Conservation (phyloP, 2,797 vertebrate genomes). For the Cyclopterus lumpus region DNA sequence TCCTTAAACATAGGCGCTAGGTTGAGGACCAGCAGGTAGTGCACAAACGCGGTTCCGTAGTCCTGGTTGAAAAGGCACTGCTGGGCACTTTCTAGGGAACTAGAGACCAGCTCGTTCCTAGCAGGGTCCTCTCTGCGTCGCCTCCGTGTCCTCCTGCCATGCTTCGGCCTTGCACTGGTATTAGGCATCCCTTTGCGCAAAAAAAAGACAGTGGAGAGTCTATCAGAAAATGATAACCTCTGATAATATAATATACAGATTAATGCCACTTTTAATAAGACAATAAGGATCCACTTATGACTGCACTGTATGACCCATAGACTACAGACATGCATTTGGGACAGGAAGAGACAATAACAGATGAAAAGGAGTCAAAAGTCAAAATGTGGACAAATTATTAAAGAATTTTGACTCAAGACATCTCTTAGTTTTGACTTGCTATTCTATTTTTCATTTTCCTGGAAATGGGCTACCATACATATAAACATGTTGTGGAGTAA, state of each 20-base stretch:
- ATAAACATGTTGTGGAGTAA: neutral
- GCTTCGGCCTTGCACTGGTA: conserved; percentile 75
- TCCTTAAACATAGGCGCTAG: conserved; percentile 91
- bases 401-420: neutral
- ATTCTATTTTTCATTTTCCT: neutral
- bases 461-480: neutral
- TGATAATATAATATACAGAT: neutral
- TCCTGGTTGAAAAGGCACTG: conserved; percentile 91
- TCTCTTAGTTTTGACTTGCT: neutral
- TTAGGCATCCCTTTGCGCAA: conserved; percentile 84
- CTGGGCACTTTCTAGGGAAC: conserved; percentile 93
- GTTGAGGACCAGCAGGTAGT: conserved; percentile 95
- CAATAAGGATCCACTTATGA: neutral
- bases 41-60: conserved; percentile 95
- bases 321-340: neutral
- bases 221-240: neutral
- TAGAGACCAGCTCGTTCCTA: conserved; percentile 89
- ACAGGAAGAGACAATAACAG: neutral
- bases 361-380: neutral
- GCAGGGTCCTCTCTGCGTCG: conserved; percentile 81
- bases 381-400: neutral
- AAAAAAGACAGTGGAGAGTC: neutral
- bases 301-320: neutral
- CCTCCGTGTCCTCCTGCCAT: conserved; percentile 74
- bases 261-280: neutral